Conservation (phyloP, 2,113 vertebrate genomes). For the Axis porcinus region DNA sequence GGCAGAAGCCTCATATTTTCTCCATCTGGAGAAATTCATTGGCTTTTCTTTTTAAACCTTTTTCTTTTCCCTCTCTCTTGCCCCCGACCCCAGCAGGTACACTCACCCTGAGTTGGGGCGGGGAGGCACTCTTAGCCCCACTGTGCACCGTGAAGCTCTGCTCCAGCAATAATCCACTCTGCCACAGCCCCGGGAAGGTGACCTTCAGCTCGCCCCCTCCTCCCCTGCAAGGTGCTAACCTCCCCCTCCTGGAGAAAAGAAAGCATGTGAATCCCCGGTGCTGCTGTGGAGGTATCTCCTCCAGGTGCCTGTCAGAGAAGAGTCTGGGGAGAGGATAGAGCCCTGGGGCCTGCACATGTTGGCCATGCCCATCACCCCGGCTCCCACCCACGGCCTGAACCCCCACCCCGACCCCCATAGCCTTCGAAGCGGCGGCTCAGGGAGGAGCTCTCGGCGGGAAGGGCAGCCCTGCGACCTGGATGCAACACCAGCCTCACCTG, state of each 20-base stretch:
- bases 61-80: neutral
- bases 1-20: neutral
- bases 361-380: accelerated
- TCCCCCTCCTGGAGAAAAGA: neutral
- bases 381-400: neutral
- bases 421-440: neutral
- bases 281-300: neutral
- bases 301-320: neutral
- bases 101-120: no score
- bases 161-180: neutral
- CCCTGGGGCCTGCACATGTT: neutral
- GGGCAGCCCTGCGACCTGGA: neutral
- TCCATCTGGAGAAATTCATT: neutral
- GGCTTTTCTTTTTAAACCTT: neutral
- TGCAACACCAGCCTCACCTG: neutral
- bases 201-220: neutral
- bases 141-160: neutral
- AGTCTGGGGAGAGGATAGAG: neutral
- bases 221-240: neutral
- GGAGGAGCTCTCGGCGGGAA: neutral
- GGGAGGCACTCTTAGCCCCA: neutral
- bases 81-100: neutral
- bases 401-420: accelerated
- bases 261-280: neutral
- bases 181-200: neutral